Percentiles rank a stretch among this genome's conserved stretches.
Conservation (phyloP, 2,113 vertebrate genomes). For the Halcyon malimbica region DNA sequence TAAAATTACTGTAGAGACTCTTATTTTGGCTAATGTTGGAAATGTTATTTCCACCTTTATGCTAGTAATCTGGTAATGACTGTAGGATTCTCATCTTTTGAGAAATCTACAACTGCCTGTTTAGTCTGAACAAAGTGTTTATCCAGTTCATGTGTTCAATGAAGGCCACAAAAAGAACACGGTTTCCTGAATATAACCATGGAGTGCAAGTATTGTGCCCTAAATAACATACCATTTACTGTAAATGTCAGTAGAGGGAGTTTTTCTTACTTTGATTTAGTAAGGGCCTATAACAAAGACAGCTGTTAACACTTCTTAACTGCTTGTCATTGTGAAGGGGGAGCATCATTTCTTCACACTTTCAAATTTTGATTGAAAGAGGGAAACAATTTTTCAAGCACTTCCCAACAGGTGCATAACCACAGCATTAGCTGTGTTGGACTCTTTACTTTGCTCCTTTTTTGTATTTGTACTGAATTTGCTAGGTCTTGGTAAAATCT, state of each 20-base stretch:
- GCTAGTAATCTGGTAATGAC: background rate
- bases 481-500: background rate
- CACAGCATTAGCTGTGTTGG: background rate
- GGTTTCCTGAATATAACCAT: slow-evolving; percentile 80
- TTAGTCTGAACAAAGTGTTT: background rate
- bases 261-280: slow-evolving; percentile 69
- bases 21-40: background rate
- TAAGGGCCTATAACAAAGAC: slow-evolving; percentile 56
- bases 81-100: background rate
- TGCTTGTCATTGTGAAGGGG: background rate
- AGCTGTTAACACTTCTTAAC: slow-evolving; percentile 70
- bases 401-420: slow-evolving; percentile 25
- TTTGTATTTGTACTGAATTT: background rate
- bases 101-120: slow-evolving; percentile 11
- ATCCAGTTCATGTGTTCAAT: background rate
- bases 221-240: slow-evolving; percentile 63
- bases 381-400: background rate
- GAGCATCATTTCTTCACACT: slow-evolving; percentile 5
- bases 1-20: background rate
- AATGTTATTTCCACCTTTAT: background rate
- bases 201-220: slow-evolving; percentile 68
- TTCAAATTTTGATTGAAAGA: slow-evolving; percentile 42
- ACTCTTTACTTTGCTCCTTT: background rate
- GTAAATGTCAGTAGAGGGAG: slow-evolving; percentile 61
- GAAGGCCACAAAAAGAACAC: slow-evolving; percentile 74